These are phyloP conservation scores for Melanotaenia nigrans DNA, from an alignment of 2,797 vertebrate species.

Conservation along the genomic window DNA sequence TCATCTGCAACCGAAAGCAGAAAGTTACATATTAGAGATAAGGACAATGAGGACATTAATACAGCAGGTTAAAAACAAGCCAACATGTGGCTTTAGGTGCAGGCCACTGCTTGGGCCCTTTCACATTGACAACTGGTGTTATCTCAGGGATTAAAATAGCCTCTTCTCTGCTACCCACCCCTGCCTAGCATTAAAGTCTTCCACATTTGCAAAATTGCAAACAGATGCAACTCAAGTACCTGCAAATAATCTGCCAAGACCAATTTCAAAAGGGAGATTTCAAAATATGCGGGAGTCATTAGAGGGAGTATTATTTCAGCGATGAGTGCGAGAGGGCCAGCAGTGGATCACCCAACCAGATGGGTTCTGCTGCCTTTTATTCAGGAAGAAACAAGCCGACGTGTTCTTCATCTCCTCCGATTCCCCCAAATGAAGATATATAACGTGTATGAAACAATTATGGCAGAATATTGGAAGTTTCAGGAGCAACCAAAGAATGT, in stretches of 20 bases:
- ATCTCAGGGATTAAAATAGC: constrained; percentile 96
- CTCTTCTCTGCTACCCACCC: constrained; percentile 75
- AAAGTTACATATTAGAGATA: background rate
- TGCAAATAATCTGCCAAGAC: constrained; percentile 99
- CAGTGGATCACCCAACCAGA: constrained; percentile 97
- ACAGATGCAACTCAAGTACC: constrained; percentile 99
- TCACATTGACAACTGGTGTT: constrained; percentile 92
- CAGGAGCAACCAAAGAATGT: constrained; percentile 96
- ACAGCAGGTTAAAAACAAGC: constrained; percentile 11
- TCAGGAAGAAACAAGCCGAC: constrained; percentile 85
- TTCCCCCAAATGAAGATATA: constrained; percentile 92
- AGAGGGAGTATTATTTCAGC: constrained; percentile 99
- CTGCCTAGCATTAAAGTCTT: constrained; percentile 94
- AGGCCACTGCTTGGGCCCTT: constrained; percentile 53
- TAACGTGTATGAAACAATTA: constrained; percentile 97
- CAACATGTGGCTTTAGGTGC: constrained; percentile 34
- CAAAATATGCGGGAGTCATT: constrained; percentile 99
- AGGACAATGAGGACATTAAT: background rate
- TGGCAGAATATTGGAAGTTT: constrained; percentile 93
- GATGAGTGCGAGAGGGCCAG: constrained; percentile 93
- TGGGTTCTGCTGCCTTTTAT: constrained; percentile 99
- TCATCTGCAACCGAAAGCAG: constrained; percentile 7
- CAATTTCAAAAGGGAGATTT: constrained; percentile 99
- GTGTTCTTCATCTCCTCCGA: constrained; percentile 85
- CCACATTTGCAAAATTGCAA: constrained; percentile 99